Base-by-base conservation (phyloP, 2,888 invertebrate genomes). In the Xestia ashworthii region DNA sequence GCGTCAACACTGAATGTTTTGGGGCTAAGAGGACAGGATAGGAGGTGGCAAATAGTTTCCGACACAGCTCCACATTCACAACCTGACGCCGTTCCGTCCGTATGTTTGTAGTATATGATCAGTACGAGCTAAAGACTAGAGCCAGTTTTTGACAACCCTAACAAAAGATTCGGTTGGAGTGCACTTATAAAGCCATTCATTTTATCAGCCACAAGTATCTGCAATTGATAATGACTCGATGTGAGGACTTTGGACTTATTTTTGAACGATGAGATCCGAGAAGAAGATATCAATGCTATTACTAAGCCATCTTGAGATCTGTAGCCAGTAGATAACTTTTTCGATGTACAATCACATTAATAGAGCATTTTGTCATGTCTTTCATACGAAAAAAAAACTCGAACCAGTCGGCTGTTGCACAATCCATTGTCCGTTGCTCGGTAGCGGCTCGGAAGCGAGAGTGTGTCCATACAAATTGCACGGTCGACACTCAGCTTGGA, bases 171-270 rank as follows among this genome's bases (percentile, higher is more conserved):
- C 12, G 14, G 12, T 64, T 48, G 41, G 64, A 68, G 41, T 64
- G 46, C 48, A 79, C 67, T 74, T 80, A 74, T 16, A 65, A 80
- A 80, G 32, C 22, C 55, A 79, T 74, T 78, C 48, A 58, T 50
- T 65, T 78, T 78, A 78, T 78, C 58, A 58, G 0, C 4, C 22
- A 65, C 48, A 71, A 71, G 48, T 48, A 79, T 38, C 55, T 16
- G 32, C 32, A 58, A 78, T 55, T 78, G 79, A 69, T 74, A 74
- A 38, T 38, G 19, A 69, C 50, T 38, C n/a, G 22, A 58, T 44
- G 25, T 19, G 41, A 53, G 78, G 78, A 79, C 79, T 79, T 74
- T 64, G 79, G 64, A 74, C 68, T 65, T 58, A 58, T 79, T 74
- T 74, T 79, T 60, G 48, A 50, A n/a, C 32, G 68, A 74, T 74